Conservation (phyloP, 1,140 invertebrate species). For the Linepithema humile region DNA sequence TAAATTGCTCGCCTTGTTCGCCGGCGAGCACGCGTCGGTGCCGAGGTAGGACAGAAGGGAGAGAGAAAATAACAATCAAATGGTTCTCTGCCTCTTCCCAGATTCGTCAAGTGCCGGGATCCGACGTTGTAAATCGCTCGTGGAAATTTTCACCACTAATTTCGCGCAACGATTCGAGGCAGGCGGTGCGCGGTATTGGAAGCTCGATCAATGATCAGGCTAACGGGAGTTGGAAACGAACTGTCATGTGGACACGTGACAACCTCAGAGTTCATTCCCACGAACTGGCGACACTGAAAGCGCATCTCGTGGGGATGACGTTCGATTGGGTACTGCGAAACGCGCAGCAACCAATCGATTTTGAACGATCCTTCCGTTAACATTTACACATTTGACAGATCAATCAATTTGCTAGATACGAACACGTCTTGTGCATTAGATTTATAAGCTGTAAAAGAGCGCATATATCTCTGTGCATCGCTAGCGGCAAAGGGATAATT, state of each 20-base stretch:
- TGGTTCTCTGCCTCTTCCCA: neutral
- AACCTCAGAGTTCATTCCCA: constrained; percentile 40
- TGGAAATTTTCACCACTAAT: constrained; percentile 45
- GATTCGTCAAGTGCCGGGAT: neutral
- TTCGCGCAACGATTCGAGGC: constrained; percentile 38
- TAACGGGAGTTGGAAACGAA: neutral
- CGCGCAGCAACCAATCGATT: neutral
- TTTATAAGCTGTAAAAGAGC: neutral
- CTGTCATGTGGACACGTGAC: constrained; percentile 42
- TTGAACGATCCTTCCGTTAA: neutral
- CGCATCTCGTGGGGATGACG: constrained; percentile 14
- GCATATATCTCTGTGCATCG: neutral
- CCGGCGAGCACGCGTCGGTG: constrained; percentile 22
- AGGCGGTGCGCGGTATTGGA: neutral
- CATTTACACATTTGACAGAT: constrained; percentile 6
- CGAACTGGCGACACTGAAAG: constrained; percentile 26
- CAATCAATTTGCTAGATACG: neutral
- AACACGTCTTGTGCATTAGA: neutral
- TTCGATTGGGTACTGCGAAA: neutral
- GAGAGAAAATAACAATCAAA: constrained; percentile 51
- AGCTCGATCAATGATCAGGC: constrained; percentile 47
- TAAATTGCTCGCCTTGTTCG: constrained; percentile 37
- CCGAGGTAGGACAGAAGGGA: neutral
- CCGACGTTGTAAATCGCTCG: constrained; percentile 14
- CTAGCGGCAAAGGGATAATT: constrained; percentile 4